Evolutionary conservation across 2,797 vertebrate genomes (phyloP), one percentile per base, ranked within the genome.

Genomic region (Pangasius krempfi): DNA sequence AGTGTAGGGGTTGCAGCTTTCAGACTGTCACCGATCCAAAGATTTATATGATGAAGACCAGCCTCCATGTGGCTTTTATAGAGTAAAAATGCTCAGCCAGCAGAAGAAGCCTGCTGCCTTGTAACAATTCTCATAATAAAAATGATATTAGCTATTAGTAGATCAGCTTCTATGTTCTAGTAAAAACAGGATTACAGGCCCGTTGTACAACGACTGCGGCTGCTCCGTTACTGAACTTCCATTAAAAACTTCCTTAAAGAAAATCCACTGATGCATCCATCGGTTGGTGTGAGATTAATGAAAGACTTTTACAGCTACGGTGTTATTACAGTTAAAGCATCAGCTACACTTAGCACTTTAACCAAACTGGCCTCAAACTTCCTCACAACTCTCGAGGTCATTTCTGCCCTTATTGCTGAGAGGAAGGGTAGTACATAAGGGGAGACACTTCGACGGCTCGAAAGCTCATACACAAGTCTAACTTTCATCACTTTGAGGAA

Each of bases 71-170:
- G 70, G 85, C 40, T 73, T 91, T 68, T 33, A 90, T 79, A 83
- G 76, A 89, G 85, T 72, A 87, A 86, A 91, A 90, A 44, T 86
- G 89, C 81, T 85, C 37, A 25, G 56, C 20, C 80, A 87, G 87
- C 87, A 87, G 56, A 54, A 68, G 40, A 30, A 5, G 37, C 60
- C 60, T 66, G 18, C 75, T 75, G 75, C 73, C 50, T 64, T 20
- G 14, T 37, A 62, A 44, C 79, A 27, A 82, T 58, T 12, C 25
- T 27, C 20, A 13, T 5, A 58, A 80, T 37, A 60, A 81, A 81
- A 81, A 60, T 81, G 20, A 40, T 54, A 56, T 33, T 18, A 37
- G 10, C 18, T 40, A 58, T 81, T 81, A 60, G 18, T 33, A 60
- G 54, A 25, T 81, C 54, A 13, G 33, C 33, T 58, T 30, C 18